Evolutionary conservation across 2,113 vertebrate species (phyloP).

Genomic region (Cygnus atratus): DNA sequence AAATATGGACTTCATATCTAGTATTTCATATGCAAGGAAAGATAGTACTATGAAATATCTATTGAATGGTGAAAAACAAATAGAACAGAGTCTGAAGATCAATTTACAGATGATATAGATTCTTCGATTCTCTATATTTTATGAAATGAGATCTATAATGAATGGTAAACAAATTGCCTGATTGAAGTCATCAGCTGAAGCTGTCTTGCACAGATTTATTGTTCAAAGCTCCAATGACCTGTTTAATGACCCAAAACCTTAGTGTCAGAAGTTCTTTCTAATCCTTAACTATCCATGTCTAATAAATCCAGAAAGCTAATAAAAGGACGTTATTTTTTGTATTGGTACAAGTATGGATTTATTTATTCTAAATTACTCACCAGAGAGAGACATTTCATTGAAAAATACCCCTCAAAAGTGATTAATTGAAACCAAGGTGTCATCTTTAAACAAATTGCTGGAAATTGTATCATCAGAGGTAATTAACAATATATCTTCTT

Average conservation of each 20-base stretch:
- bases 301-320: constrained; percentile 76
- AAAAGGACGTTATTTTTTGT: constrained; percentile 74
- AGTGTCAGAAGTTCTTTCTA: constrained; percentile 79
- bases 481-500: constrained; percentile 55
- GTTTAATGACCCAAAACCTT: constrained; percentile 80
- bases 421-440: constrained; percentile 71
- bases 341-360: constrained; percentile 82
- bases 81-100: background rate
- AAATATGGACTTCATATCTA: background rate
- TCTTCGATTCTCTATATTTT: background rate
- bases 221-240: constrained; percentile 73
- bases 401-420: constrained; percentile 67
- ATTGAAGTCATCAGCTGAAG: constrained; percentile 64
- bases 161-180: constrained; percentile 54
- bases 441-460: constrained; percentile 64
- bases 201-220: constrained; percentile 71
- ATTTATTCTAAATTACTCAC: constrained; percentile 81
- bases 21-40: background rate
- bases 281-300: constrained; percentile 79
- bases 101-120: background rate
- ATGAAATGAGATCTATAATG: background rate
- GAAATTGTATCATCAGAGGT: constrained; percentile 48
- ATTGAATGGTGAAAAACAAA: background rate
- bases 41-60: background rate
- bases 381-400: constrained; percentile 79